A percentile compares a stretch with the other conserved stretches of the same genome.
phyloP scores from a whole-genome alignment of 2,888 invertebrate genomes.

The Hipparchia semele region DNA sequence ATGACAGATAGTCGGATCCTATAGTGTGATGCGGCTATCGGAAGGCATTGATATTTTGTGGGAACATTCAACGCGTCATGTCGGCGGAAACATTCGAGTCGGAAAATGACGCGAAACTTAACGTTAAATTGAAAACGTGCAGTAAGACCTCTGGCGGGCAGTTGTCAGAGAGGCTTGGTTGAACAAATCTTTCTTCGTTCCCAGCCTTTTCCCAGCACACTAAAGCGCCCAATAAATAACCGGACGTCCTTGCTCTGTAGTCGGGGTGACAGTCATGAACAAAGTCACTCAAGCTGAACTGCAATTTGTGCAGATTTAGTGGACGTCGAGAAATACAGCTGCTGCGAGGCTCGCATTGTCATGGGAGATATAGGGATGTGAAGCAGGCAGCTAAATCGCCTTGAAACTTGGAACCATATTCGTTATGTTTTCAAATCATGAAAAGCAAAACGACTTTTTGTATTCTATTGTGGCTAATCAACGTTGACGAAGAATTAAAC shows the following conservation, averaged over 20 bases:
- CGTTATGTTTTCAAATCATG: too few relatives aligned
- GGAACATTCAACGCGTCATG: too few relatives aligned
- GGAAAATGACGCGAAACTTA: too few relatives aligned
- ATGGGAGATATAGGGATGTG: not conserved
- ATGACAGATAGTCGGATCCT: too few relatives aligned
- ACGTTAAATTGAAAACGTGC: too few relatives aligned
- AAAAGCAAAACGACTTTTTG: too few relatives aligned
- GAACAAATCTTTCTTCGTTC: slow-evolving; percentile 34
- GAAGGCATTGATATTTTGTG: too few relatives aligned
- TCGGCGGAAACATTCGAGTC: too few relatives aligned
- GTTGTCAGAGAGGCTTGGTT: slow-evolving; percentile 34
- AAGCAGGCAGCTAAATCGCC: not conserved
- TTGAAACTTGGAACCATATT: too few relatives aligned
- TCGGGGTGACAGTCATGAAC: slow-evolving; percentile 35
- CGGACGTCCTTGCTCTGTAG: slow-evolving; percentile 22
- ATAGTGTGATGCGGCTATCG: too few relatives aligned
- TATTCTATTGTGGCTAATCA: too few relatives aligned
- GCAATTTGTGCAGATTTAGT: slow-evolving; percentile 30
- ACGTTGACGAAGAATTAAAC: too few relatives aligned
- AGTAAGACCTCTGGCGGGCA: not conserved
- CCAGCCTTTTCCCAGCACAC: slow-evolving; percentile 21
- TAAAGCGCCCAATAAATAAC: slow-evolving; percentile 35
- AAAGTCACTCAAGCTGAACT: slow-evolving; percentile 35
- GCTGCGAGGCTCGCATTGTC: not conserved
- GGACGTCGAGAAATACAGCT: slow-evolving; percentile 11